Conservation (phyloP, 2,888 invertebrate genomes). For the Catocala sponsa region DNA sequence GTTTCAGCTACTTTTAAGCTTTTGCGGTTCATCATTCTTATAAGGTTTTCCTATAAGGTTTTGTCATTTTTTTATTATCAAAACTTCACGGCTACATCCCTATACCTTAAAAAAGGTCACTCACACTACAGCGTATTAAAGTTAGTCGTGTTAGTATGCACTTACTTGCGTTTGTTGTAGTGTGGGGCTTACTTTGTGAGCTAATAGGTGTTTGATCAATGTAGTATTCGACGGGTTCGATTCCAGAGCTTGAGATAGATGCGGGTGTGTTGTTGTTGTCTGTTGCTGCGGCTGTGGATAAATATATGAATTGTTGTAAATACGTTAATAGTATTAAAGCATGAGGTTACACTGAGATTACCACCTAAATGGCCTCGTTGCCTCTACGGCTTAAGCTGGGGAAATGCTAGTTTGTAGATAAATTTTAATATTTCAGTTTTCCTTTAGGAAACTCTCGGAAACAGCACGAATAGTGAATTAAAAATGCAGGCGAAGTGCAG, state of each 20-base stretch:
- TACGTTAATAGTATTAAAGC: no score
- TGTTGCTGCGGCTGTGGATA: conserved; percentile 46
- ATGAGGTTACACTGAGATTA: no score
- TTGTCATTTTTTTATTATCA: background rate
- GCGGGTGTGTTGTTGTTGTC: conserved; percentile 59
- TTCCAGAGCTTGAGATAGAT: conserved; percentile 72
- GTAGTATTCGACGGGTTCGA: conserved; percentile 90
- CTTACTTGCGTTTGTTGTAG: conserved; percentile 85
- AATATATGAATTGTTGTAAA: background rate
- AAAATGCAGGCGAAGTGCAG: no score
- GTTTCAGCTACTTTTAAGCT: no score
- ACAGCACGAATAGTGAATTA: no score
- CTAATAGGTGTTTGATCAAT: conserved; percentile 97
- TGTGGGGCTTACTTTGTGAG: conserved; percentile 95
- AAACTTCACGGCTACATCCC: background rate
- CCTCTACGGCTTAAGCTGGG: no score
- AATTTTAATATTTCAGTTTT: no score
- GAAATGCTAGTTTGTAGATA: no score
- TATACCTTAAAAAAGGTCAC: conserved; percentile 4
- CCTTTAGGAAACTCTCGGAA: no score
- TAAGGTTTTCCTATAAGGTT: no score
- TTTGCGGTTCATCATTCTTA: no score
- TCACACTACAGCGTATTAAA: conserved; percentile 9
- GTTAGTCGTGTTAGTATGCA: conserved; percentile 84
- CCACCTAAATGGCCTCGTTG: no score